A percentile compares a stretch with the other conserved stretches of the same genome.
Conservation (phyloP, 2,113 vertebrate species). For the Corythornis vintsioides region DNA sequence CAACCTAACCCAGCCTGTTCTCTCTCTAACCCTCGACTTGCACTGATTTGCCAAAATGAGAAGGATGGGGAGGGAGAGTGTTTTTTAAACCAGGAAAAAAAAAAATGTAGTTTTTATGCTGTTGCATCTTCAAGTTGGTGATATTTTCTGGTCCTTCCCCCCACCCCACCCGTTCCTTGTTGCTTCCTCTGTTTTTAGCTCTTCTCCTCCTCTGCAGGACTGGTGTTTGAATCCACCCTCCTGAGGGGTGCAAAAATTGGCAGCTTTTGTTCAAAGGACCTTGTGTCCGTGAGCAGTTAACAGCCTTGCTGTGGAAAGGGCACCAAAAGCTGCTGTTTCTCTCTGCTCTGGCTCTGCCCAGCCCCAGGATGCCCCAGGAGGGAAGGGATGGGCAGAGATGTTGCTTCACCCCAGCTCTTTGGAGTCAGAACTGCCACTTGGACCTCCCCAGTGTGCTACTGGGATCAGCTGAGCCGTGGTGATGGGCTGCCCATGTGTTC, state of each 20-base stretch:
- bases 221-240: neutral
- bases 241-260: neutral
- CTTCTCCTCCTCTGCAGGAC: conserved; percentile 64
- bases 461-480: neutral
- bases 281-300: neutral
- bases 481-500: neutral
- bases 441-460: neutral
- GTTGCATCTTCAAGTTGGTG: conserved; percentile 12
- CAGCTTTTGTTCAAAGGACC: neutral
- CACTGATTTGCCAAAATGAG: conserved; percentile 12
- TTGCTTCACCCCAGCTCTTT: neutral
- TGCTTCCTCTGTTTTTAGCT: conserved; percentile 20
- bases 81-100: neutral
- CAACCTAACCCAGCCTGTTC: conserved; percentile 70
- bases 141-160: neutral
- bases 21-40: conserved; percentile 51
- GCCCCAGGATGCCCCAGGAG: neutral
- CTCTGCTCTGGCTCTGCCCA: neutral
- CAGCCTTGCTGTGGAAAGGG: conserved; percentile 16
- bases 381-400: neutral
- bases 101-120: neutral
- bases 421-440: neutral
- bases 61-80: conserved; percentile 38
- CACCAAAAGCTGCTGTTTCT: neutral
- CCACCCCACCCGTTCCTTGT: neutral